Conservation (phyloP, 2,113 vertebrate genomes). For the Peromyscus maniculatus region DNA sequence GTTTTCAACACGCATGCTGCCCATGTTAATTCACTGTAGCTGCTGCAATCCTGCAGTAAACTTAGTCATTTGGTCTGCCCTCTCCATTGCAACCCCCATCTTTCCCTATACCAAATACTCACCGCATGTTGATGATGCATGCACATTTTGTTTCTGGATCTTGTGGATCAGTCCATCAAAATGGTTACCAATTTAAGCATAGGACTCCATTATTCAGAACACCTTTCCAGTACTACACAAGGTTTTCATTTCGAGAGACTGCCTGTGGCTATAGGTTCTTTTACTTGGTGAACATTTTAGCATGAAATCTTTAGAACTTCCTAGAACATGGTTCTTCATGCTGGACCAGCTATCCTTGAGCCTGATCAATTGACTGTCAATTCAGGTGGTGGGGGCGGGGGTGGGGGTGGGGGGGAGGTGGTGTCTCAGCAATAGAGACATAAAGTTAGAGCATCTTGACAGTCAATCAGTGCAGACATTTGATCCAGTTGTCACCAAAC, state of each 20-base stretch:
- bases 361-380: neutral
- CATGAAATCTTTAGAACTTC: slow-evolving; percentile 36
- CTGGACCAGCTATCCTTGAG: neutral
- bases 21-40: neutral
- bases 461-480: neutral
- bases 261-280: neutral
- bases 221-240: neutral
- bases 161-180: neutral
- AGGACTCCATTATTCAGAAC: neutral
- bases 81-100: neutral
- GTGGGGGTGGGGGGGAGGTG: too few relatives aligned
- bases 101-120: neutral
- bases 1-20: neutral
- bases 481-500: neutral
- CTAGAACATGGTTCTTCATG: slow-evolving; percentile 24
- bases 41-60: neutral
- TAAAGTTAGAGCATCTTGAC: slow-evolving; percentile 12
- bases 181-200: neutral
- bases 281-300: slow-evolving; percentile 18
- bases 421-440: slow-evolving; percentile 24
- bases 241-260: slow-evolving; percentile 8
- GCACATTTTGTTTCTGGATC: neutral
- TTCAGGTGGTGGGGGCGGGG: neutral
- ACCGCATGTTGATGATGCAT: neutral
- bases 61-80: neutral